Conservation (phyloP, 2,888 invertebrate genomes). For the Latrodectus elegans region DNA sequence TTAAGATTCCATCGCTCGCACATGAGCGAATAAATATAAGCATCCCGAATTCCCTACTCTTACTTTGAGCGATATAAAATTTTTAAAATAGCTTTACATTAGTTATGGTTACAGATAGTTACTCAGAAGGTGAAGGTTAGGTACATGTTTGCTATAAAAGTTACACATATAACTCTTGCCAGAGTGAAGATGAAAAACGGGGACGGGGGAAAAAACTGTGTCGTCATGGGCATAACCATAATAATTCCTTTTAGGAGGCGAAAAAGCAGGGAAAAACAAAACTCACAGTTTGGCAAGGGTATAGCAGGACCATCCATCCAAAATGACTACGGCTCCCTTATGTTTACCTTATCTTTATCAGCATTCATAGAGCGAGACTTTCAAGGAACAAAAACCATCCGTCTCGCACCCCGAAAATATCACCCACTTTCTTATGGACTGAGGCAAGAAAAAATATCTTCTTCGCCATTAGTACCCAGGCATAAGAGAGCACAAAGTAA, state of each 20-base stretch:
- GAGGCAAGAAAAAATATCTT: conserved; percentile 18
- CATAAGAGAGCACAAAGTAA: conserved; percentile 6
- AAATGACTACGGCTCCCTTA: conserved; percentile 2
- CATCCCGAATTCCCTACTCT: too few species aligned
- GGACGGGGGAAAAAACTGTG: not conserved
- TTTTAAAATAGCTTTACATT: too few species aligned
- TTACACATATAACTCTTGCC: too few species aligned
- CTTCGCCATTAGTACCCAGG: conserved; percentile 9
- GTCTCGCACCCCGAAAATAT: conserved; percentile 17
- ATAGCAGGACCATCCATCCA: not conserved
- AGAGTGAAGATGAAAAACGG: not conserved
- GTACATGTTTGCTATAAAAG: too few species aligned
- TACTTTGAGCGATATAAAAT: too few species aligned
- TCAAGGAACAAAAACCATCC: conserved; percentile 37
- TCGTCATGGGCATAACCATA: not conserved
- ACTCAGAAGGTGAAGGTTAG: too few species aligned
- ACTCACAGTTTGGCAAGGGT: not conserved
- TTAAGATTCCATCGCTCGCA: too few species aligned
- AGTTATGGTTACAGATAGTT: too few species aligned
- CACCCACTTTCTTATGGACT: conserved; percentile 34
- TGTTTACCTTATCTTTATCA: conserved; percentile 31
- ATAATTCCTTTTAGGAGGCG: not conserved
- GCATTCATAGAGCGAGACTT: conserved; percentile 33
- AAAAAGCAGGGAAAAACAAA: not conserved
- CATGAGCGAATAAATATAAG: too few species aligned